Evolutionary conservation across 2,113 vertebrate species (phyloP), one percentile per base, ranked within the genome.

Genomic region (Pagrus major): DNA sequence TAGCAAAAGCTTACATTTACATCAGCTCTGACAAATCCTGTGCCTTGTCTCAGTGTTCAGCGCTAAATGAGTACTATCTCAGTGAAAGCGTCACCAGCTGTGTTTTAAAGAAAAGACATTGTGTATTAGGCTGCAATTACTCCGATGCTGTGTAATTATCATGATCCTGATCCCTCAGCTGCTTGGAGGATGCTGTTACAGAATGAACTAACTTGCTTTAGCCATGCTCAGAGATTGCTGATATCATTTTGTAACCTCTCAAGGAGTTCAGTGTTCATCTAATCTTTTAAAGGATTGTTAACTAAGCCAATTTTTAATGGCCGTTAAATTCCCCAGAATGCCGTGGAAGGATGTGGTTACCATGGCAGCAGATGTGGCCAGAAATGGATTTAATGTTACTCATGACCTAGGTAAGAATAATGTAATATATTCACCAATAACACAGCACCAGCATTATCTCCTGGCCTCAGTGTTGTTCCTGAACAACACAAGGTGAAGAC

Each of bases 371-470:
- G 65, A 93, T 52, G 95, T 99, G 0, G 98, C 98, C 76, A 96
- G 94, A 90, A 94, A 95, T 11, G 98, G 98, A 78, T 99, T 99
- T 80, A 99, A 99, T 63, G 94, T 99, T 78, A 99, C 97, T 9
- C 96, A 97, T 39, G 98, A 98, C 74, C 93, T 99, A 73, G 98
- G 98, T 99, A 94, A 95, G 96, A 78, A 20, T 33, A 61, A 25
- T 21, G 12, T 55, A 41, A 33, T 67, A 42, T 12, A n/a, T n/a
- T 42, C 29, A 65, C 39, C 66, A 0, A 2, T 37, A 18, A 72
- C 6, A n/a, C 29, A 27, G 25, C 18, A 21, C 25, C 9, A 23
- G 25, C 4, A 21, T 35, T 33, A 21, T 58, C 9, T 5, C 9
- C 9, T 3, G 3, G 9, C 18, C 46, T 29, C n/a, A 16, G 3